A percentile compares a stretch with the other conserved stretches of the same genome.
Conservation (phyloP, 1,140 invertebrate genomes). For the Meteorus sp. region DNA sequence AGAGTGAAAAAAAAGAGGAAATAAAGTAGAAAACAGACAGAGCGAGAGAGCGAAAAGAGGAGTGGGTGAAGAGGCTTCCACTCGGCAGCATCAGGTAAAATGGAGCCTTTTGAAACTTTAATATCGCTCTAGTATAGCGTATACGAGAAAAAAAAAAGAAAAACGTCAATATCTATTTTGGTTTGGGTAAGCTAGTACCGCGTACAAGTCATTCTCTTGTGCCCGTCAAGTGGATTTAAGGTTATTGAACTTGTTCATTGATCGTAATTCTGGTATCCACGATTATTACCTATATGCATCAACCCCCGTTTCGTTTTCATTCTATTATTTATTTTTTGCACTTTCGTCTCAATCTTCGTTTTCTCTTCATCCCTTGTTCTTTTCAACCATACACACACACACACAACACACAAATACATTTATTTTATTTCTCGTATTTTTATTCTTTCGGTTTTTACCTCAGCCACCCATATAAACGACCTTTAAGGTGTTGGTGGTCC, state of each 20-base stretch:
- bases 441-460: too few relatives aligned
- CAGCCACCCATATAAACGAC: too few relatives aligned
- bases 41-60: background rate
- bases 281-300: too few relatives aligned
- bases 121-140: slow-evolving; percentile 21
- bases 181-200: slow-evolving; percentile 16
- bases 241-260: slow-evolving; percentile 57
- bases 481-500: too few relatives aligned
- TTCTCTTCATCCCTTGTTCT: too few relatives aligned
- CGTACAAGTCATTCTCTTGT: slow-evolving; percentile 16
- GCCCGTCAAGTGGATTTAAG: slow-evolving; percentile 54
- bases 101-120: slow-evolving; percentile 24
- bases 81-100: slow-evolving; percentile 2
- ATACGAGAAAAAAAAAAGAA: too few relatives aligned
- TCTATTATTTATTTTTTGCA: too few relatives aligned
- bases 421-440: too few relatives aligned
- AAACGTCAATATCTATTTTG: slow-evolving; percentile 31
- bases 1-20: background rate
- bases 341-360: too few relatives aligned
- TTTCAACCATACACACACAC: too few relatives aligned
- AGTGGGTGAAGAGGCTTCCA: background rate
- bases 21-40: background rate
- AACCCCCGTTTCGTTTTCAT: background rate
- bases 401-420: too few relatives aligned
- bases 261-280: slow-evolving; percentile 34